Conservation (phyloP, 2,797 vertebrate genomes). For the Pampus argenteus region DNA sequence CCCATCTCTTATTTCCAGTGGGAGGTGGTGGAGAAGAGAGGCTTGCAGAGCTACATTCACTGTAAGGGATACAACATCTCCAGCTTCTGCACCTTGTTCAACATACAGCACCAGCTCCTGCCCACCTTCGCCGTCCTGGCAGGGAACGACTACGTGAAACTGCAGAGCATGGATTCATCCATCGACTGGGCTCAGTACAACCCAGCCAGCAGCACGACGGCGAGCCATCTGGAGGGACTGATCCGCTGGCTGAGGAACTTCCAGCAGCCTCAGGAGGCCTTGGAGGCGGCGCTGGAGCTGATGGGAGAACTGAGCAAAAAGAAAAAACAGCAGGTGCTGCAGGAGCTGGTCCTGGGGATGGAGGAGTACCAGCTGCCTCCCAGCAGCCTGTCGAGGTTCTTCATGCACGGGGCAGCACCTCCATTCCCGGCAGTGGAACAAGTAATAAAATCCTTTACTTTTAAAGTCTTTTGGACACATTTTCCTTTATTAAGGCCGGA, state of each 20-base stretch:
- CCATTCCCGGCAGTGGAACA: background rate
- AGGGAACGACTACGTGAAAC: slow-evolving; percentile 86
- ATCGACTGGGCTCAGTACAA: slow-evolving; percentile 24
- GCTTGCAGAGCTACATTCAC: slow-evolving; percentile 70
- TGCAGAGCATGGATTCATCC: background rate
- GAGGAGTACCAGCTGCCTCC: slow-evolving; percentile 79
- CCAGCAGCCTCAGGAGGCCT: slow-evolving; percentile 63
- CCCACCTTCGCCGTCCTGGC: slow-evolving; percentile 86
- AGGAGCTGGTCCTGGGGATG: slow-evolving; percentile 54
- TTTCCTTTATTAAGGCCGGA: background rate
- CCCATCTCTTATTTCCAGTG: slow-evolving; percentile 85
- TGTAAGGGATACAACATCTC: slow-evolving; percentile 77
- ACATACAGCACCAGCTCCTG: slow-evolving; percentile 74
- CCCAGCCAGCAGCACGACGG: background rate
- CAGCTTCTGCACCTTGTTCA: slow-evolving; percentile 81
- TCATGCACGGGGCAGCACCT: slow-evolving; percentile 60
- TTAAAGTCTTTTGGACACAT: fast-evolving
- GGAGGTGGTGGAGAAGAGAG: slow-evolving; percentile 53
- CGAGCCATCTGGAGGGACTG: slow-evolving; percentile 75
- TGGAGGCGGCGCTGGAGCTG: slow-evolving; percentile 72
- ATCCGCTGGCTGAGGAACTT: slow-evolving; percentile 87
- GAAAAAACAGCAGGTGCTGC: slow-evolving; percentile 18
- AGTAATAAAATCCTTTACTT: slow-evolving; percentile 1
- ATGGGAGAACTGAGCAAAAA: slow-evolving; percentile 52
- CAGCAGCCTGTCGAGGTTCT: slow-evolving; percentile 82